These are phyloP conservation scores for Gonatopus flavifemur DNA, from an alignment of 1,140 invertebrate genomes.

Conservation along the genomic window DNA sequence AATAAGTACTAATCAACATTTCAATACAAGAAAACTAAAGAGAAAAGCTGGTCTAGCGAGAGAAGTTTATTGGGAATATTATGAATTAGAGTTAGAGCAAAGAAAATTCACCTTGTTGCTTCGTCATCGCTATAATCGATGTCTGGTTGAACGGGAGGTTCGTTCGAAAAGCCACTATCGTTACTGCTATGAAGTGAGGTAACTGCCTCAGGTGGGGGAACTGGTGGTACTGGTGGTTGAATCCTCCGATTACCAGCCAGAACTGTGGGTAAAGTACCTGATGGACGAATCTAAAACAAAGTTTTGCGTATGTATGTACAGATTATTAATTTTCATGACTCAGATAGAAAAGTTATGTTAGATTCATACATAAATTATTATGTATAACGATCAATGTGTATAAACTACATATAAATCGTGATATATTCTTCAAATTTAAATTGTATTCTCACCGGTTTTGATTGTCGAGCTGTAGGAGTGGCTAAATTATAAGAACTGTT, in stretches of 20 bases:
- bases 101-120: slow-evolving; percentile 68
- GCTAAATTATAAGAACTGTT: slow-evolving; percentile 44
- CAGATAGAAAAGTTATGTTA: too few species aligned
- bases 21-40: too few species aligned
- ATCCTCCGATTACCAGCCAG: slow-evolving; percentile 49
- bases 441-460: slow-evolving; percentile 43
- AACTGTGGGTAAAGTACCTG: slow-evolving; percentile 53
- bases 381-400: too few species aligned
- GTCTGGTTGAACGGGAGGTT: slow-evolving; percentile 83
- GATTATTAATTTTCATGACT: too few species aligned
- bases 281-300: slow-evolving; percentile 54
- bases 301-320: too few species aligned
- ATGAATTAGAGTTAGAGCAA: not conserved
- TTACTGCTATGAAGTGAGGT: slow-evolving; percentile 86
- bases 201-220: slow-evolving; percentile 57
- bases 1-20: too few species aligned
- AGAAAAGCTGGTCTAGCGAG: too few species aligned
- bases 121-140: slow-evolving; percentile 90
- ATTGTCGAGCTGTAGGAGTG: slow-evolving; percentile 40
- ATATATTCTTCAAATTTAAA: too few species aligned
- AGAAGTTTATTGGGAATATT: too few species aligned
- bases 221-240: slow-evolving; percentile 56
- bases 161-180: slow-evolving; percentile 89
- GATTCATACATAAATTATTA: too few species aligned
- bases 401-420: too few species aligned